Evolutionary conservation across 2,888 invertebrate species (phyloP).

Genomic region (Omphaloscelis lunosa): DNA sequence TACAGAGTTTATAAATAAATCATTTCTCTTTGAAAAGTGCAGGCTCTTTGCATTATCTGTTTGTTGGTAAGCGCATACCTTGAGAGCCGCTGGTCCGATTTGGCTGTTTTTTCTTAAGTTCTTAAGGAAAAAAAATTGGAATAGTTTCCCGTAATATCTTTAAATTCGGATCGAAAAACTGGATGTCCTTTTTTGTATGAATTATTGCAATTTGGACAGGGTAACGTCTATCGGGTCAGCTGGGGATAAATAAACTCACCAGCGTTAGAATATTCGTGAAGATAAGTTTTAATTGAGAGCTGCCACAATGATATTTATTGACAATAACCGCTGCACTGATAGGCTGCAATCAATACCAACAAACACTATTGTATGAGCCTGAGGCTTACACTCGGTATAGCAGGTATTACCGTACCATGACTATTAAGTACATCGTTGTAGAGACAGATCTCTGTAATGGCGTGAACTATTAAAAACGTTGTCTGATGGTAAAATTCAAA

Average conservation of each 20-base stretch:
- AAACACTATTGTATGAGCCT: not conserved
- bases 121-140: not conserved
- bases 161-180: not conserved
- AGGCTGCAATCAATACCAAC: slow-evolving; percentile 16
- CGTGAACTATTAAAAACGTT: too few relatives aligned
- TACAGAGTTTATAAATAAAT: not conserved
- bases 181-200: too few relatives aligned
- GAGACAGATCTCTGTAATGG: too few relatives aligned
- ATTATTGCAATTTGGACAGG: not conserved
- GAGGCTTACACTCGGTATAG: not conserved
- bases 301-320: not conserved
- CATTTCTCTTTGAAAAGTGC: too few relatives aligned
- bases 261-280: not conserved
- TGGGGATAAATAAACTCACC: not conserved
- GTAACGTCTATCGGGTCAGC: too few relatives aligned
- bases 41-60: not conserved
- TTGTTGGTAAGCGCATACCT: not conserved
- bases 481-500: too few relatives aligned
- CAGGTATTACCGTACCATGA: not conserved
- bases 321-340: not conserved
- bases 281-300: slow-evolving; percentile 1
- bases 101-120: not conserved
- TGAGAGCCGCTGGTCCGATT: not conserved
- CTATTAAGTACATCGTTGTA: too few relatives aligned
- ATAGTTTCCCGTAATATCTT: too few relatives aligned